Percentiles rank a stretch among this genome's conserved stretches.
phyloP scores from a whole-genome alignment of 1,140 invertebrate genomes.

The Steinernema khuongi region DNA sequence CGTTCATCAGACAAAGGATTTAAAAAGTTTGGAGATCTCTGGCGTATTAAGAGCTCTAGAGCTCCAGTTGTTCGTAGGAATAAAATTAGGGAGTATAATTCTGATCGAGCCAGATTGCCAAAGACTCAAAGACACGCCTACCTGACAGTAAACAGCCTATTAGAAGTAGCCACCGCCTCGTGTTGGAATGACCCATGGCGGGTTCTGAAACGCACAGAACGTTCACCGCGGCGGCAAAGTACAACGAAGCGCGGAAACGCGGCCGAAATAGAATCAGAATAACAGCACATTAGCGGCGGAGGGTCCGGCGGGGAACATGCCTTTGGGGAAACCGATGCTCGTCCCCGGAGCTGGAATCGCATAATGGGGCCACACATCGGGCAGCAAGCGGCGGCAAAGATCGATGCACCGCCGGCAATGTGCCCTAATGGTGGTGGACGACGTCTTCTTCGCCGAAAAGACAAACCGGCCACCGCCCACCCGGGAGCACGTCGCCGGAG shows the following conservation, averaged over 20 bases:
- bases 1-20: too few relatives aligned
- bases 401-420: neutral
- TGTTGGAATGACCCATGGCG: constrained; percentile 8
- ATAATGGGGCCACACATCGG: constrained; percentile 8
- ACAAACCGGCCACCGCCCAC: neutral
- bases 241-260: neutral
- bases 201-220: neutral
- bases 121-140: neutral
- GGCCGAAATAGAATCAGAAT: neutral
- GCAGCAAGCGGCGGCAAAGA: neutral
- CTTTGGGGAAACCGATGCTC: neutral
- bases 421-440: neutral
- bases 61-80: too few relatives aligned
- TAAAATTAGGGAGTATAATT: too few relatives aligned
- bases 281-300: constrained; percentile 9
- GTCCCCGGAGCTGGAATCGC: neutral
- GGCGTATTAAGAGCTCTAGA: too few relatives aligned
- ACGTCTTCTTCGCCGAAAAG: neutral
- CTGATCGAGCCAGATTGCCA: too few relatives aligned
- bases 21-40: too few relatives aligned
- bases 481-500: neutral
- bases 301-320: neutral
- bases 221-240: neutral
- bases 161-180: constrained; percentile 9
- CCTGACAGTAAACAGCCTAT: neutral